A percentile compares a stretch with the other conserved stretches of the same genome.
These are phyloP conservation scores for Pyrochroa serraticornis DNA, from an alignment of 2,888 invertebrate genomes.

Conservation along the genomic window DNA sequence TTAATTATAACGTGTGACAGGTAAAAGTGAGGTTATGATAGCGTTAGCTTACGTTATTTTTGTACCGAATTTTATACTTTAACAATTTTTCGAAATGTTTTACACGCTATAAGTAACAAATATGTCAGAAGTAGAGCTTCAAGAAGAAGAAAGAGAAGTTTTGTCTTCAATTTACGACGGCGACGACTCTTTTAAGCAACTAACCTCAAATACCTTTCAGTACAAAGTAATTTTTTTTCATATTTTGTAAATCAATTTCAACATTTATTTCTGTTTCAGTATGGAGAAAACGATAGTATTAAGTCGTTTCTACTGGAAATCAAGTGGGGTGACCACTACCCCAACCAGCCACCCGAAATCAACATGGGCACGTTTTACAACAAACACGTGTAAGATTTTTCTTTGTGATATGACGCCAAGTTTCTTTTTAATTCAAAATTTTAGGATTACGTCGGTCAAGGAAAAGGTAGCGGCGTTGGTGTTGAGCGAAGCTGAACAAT, in stretches of 20 bases:
- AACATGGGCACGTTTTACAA: constrained; percentile 94
- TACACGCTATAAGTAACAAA: neutral
- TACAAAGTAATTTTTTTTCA: constrained; percentile 75
- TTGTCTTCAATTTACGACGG: constrained; percentile 93
- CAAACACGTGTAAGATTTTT: constrained; percentile 78
- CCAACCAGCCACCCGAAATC: constrained; percentile 78
- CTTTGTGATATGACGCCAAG: neutral
- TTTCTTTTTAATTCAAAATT: constrained; percentile 16
- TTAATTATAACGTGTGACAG: neutral
- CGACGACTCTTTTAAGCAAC: constrained; percentile 83
- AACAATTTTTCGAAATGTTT: neutral
- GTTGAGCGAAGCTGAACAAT: constrained; percentile 76
- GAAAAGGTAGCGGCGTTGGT: constrained; percentile 69
- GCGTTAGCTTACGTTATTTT: neutral
- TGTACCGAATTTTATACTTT: neutral
- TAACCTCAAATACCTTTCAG: constrained; percentile 80
- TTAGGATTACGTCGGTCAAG: constrained; percentile 73
- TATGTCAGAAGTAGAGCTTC: constrained; percentile 71
- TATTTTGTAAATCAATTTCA: neutral
- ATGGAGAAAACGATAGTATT: constrained; percentile 76
- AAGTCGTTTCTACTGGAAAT: constrained; percentile 89
- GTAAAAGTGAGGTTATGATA: neutral
- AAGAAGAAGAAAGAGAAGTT: constrained; percentile 89
- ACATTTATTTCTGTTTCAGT: constrained; percentile 61
- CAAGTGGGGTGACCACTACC: constrained; percentile 85